Percentiles rank a stretch among this genome's conserved stretches.
Evolutionary conservation across 1,140 invertebrate genomes (phyloP).

Genomic region (Drosophila tropicalis): DNA sequence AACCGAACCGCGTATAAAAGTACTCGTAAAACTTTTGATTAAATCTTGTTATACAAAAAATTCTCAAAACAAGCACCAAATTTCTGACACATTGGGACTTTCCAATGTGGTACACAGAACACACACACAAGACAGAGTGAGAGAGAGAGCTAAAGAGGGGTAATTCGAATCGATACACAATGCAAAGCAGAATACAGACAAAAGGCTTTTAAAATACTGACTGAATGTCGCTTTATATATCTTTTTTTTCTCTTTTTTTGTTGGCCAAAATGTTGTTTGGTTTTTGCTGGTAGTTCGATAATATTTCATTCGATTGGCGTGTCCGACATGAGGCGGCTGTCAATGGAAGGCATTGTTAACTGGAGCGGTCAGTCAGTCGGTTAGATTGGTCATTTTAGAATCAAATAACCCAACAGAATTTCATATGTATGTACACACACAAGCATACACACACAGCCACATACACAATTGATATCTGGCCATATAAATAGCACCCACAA

Average conservation of each 20-base stretch:
- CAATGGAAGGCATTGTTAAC: constrained; percentile 65
- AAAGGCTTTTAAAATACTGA: constrained; percentile 51
- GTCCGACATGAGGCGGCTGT: constrained; percentile 69
- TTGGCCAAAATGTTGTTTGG: not conserved
- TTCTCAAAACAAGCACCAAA: constrained; percentile 40
- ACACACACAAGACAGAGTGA: not conserved
- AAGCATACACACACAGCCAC: not conserved
- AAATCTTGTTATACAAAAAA: constrained; percentile 60
- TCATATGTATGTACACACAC: constrained; percentile 20
- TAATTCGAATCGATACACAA: not conserved
- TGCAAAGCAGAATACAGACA: constrained; percentile 40
- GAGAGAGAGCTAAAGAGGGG: not conserved
- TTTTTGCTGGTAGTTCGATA: constrained; percentile 24
- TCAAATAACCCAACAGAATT: constrained; percentile 49
- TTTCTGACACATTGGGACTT: constrained; percentile 65
- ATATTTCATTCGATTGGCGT: constrained; percentile 69
- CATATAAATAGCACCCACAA: constrained; percentile 57
- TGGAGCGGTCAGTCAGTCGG: constrained; percentile 12
- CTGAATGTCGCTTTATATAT: constrained; percentile 56
- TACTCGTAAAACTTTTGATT: constrained; percentile 73
- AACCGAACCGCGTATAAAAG: constrained; percentile 39
- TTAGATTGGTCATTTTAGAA: constrained; percentile 37
- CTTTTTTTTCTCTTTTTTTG: constrained; percentile 28
- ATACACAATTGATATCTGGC: constrained; percentile 32
- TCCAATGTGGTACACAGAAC: constrained; percentile 42